Evolutionary conservation across 2,113 vertebrate genomes (phyloP).

Genomic region (human (Homo sapiens)): GRCh38 chr13:61619501-61620000

Average conservation of each 20-base stretch:
- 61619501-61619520: conserved; percentile 50
- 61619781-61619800: neutral
- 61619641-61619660: conserved; percentile 41
- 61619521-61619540: conserved; percentile 36
- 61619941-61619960: neutral
- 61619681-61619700: neutral
- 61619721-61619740: neutral
- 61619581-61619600: neutral
- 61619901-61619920: neutral
- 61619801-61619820: neutral
- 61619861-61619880: neutral
- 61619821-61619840: neutral
- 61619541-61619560: conserved; percentile 53
- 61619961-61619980: neutral
- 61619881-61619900: neutral
- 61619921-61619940: neutral
- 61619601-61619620: conserved; percentile 16
- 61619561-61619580: conserved; percentile 33
- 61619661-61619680: neutral
- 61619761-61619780: neutral
- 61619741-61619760: neutral
- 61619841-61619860: neutral
- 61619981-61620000: neutral
- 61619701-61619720: neutral
- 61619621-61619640: neutral